phyloP scores from a whole-genome alignment of 2,888 invertebrate species.

The Spilosoma lubricipeda region DNA sequence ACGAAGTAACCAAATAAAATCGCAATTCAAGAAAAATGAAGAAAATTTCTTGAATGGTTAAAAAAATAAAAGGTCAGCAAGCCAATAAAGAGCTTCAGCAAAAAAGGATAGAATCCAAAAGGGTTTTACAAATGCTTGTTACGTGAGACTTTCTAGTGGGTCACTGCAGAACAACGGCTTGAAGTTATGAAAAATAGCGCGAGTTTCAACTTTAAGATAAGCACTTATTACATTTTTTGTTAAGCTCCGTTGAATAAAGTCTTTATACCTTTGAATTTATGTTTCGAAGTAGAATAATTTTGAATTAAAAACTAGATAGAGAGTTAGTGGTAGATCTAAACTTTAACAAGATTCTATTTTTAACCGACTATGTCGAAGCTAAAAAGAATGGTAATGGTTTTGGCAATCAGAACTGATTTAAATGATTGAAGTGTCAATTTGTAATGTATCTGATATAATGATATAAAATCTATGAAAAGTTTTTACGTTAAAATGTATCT shows the following conservation, averaged over 20 bases:
- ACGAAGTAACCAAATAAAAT: slow-evolving; percentile 17
- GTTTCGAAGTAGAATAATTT: slow-evolving; percentile 49
- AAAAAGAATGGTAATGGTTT: too few species aligned
- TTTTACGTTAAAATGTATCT: too few species aligned
- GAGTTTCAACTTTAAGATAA: slow-evolving; percentile 72
- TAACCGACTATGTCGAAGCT: background rate
- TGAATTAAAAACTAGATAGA: slow-evolving; percentile 25
- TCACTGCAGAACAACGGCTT: slow-evolving; percentile 57
- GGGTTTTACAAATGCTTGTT: slow-evolving; percentile 62
- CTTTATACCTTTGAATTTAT: slow-evolving; percentile 56
- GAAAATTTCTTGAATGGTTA: slow-evolving; percentile 41
- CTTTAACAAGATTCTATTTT: background rate
- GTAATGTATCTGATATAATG: too few species aligned
- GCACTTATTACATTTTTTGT: slow-evolving; percentile 63
- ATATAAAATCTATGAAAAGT: too few species aligned
- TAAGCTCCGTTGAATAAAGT: slow-evolving; percentile 33
- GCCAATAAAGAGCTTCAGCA: slow-evolving; percentile 52
- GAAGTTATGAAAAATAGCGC: slow-evolving; percentile 73
- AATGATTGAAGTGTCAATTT: too few species aligned
- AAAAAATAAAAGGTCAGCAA: slow-evolving; percentile 55
- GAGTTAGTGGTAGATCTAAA: slow-evolving; percentile 14
- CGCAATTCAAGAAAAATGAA: slow-evolving; percentile 30
- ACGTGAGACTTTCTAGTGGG: slow-evolving; percentile 64
- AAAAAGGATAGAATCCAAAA: slow-evolving; percentile 55
- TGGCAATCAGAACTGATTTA: background rate